Conservation (phyloP, 2,797 vertebrate species). For the Schizothorax lantsangensis region DNA sequence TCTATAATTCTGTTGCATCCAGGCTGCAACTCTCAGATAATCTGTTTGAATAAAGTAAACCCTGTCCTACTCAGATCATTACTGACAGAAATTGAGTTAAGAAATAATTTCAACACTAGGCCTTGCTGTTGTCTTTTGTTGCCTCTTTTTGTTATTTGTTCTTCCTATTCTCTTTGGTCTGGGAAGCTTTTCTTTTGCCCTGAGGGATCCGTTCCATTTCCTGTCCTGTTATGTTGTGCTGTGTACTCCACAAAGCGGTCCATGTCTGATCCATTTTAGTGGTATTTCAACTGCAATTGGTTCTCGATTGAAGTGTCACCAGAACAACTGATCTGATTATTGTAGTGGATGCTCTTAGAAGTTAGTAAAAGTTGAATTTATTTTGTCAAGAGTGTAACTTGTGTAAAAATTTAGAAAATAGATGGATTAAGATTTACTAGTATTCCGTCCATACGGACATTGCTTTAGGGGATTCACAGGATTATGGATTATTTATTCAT, state of each 20-base stretch:
- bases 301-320: not conserved
- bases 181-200: not conserved
- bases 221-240: constrained; percentile 8
- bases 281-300: constrained; percentile 1
- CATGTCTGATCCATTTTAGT: not conserved
- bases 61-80: not conserved
- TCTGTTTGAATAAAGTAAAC: constrained; percentile 29
- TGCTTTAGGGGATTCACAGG: not conserved
- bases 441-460: not conserved
- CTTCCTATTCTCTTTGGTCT: constrained; percentile 1
- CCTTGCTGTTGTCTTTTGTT: not conserved
- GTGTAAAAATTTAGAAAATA: not conserved
- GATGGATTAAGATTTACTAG: not conserved
- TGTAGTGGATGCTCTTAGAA: not conserved
- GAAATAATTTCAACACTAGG: constrained; percentile 1
- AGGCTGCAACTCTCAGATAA: not conserved
- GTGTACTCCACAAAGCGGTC: not conserved
- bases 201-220: not conserved
- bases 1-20: constrained; percentile 14
- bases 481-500: too few species aligned
- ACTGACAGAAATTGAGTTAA: not conserved
- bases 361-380: not conserved
- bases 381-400: not conserved
- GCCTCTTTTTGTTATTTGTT: constrained; percentile 15
- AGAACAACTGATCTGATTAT: not conserved